Conservation (phyloP, 1,140 invertebrate genomes). For the Aphis gossypii region DNA sequence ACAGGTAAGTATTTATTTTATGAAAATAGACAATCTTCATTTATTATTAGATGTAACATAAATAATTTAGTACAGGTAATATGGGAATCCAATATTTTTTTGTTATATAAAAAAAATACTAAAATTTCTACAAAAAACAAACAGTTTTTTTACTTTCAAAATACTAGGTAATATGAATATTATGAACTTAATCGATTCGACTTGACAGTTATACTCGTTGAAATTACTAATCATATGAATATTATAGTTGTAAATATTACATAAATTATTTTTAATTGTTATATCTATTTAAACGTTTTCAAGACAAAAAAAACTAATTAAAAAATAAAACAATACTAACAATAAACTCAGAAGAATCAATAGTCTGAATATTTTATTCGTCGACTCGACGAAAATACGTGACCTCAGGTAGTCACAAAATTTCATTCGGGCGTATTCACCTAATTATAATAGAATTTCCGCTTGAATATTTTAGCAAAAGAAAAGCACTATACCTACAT, state of each 20-base stretch:
- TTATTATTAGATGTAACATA: not conserved
- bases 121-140: not conserved
- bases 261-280: not conserved
- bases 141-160: not conserved
- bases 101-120: not conserved
- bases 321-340: not conserved
- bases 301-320: not conserved
- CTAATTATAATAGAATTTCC: conserved; percentile 47
- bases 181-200: not conserved
- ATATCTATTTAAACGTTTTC: not conserved
- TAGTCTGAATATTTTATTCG: conserved; percentile 17
- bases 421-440: not conserved
- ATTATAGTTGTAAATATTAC: not conserved
- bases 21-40: too few relatives aligned
- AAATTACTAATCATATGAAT: not conserved
- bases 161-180: not conserved
- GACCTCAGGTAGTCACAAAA: conserved; percentile 39
- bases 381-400: not conserved
- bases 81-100: not conserved
- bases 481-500: conserved; percentile 3
- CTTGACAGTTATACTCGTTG: not conserved
- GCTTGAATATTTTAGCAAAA: conserved; percentile 35
- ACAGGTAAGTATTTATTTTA: too few relatives aligned
- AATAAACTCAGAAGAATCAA: not conserved
- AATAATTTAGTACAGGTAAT: not conserved